Evolutionary conservation across 2,888 invertebrate genomes (phyloP).

Genomic region (Opisthograptis luteolata): DNA sequence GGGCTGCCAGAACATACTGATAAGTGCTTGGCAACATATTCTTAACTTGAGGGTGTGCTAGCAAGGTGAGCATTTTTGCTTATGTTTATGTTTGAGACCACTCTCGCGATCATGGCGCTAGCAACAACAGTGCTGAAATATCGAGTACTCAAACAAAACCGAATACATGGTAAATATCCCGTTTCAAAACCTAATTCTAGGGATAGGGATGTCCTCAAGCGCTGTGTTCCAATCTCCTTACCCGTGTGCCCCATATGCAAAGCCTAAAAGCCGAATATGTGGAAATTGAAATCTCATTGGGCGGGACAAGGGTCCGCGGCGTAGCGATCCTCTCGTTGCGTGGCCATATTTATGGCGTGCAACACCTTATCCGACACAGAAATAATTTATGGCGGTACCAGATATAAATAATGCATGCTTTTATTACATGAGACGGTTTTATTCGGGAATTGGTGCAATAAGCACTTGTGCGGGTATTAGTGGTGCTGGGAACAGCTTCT

Average conservation of each 20-base stretch:
- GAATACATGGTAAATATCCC: too few species aligned
- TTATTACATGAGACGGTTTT: constrained; percentile 24
- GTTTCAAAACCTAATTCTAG: too few species aligned
- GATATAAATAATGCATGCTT: constrained; percentile 28
- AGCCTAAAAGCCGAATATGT: constrained; percentile 57
- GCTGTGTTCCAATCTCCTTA: background rate
- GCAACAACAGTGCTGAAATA: too few species aligned
- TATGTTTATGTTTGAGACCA: too few species aligned
- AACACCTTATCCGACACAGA: constrained; percentile 36
- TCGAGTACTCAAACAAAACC: too few species aligned
- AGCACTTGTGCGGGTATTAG: constrained; percentile 15
- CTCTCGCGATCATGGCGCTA: too few species aligned
- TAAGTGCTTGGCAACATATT: too few species aligned
- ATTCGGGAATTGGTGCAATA: constrained; percentile 15
- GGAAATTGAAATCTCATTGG: constrained; percentile 68
- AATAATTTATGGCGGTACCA: constrained; percentile 26
- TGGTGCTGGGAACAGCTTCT: background rate
- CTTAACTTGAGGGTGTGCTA: too few species aligned
- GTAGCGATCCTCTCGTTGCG: constrained; percentile 32
- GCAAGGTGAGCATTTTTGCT: too few species aligned
- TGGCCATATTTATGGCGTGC: constrained; percentile 36
- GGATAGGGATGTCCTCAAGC: background rate
- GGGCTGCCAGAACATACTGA: too few species aligned
- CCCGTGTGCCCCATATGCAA: constrained; percentile 39
- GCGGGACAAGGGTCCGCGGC: constrained; percentile 47